Evolutionary conservation across 2,113 vertebrate genomes (phyloP).

Genomic region (Bujurquina vittata): DNA sequence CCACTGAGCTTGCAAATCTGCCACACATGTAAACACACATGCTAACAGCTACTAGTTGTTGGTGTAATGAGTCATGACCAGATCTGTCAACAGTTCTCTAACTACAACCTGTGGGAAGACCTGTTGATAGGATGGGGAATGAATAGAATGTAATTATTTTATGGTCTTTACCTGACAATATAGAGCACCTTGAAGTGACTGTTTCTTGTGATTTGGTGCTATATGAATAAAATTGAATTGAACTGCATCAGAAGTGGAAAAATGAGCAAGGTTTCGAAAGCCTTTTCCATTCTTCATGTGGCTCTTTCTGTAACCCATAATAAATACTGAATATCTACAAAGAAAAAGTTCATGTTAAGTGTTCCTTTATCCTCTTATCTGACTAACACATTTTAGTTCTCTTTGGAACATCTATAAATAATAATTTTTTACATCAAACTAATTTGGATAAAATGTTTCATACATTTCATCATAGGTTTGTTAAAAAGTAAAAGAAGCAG

Average conservation of each 20-base stretch:
- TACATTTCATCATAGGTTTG: neutral
- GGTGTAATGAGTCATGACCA: conserved; percentile 15
- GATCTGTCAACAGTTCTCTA: conserved; percentile 48
- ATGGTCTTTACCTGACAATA: no score
- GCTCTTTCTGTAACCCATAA: neutral
- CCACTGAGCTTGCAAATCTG: neutral
- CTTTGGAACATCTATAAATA: neutral
- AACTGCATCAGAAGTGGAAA: neutral
- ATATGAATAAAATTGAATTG: no score
- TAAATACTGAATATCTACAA: neutral
- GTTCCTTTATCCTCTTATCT: neutral
- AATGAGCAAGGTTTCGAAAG: neutral
- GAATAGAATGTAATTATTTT: conserved; percentile 4
- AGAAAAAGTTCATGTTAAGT: neutral
- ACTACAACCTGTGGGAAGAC: conserved; percentile 58
- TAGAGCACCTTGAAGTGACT: no score
- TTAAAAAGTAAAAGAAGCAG: neutral
- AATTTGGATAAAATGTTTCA: neutral
- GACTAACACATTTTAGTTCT: neutral
- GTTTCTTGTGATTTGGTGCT: no score
- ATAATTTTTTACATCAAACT: neutral
- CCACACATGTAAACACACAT: neutral
- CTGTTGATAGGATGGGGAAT: conserved; percentile 33
- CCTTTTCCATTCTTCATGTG: neutral
- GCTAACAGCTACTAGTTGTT: neutral